Evolutionary conservation across 2,797 vertebrate species (phyloP), one percentile per base, ranked within the genome.

Genomic region (Tolypeutes matacus): DNA sequence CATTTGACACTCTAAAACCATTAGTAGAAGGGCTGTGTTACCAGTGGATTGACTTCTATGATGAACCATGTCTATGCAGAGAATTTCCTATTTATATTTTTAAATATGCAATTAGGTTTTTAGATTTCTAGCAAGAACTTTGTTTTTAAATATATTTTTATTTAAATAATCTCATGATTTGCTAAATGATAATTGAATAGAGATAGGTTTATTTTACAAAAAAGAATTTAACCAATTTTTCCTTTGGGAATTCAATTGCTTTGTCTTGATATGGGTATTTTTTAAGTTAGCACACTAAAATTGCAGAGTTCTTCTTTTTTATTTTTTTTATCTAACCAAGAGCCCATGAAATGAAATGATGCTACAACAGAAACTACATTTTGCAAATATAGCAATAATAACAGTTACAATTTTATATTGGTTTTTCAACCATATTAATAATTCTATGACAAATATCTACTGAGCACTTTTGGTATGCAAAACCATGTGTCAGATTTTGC

Each of bases 161-260:
- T 86, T 89, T 95, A 88, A 86, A 89, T 91, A 86, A 65, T 70
- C 34, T 56, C 51, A 67, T 13, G 10, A 82, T 69, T 94, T 94
- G 39, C 27, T 73, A 87, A 39, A 34, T 64, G 23, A 8, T 18
- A 81, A 9, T 78, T 75, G 27, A 84, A 73, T 39, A 88, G 42
- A 93, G 42, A 86, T 4, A 53, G 14, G 34, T 64, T 82, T 76
- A n/a, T 82, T 95, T 46, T 18, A 46, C 25, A 67, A 36, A 92
- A 92, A 86, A 49, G 1, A 67, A 78, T 92, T 60, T 76, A 86
- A 69, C 88, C 21, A 82, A 82, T 4, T 36, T 86, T 81, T 92
- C 17, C 11, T 60, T 36, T 78, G 17, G 5, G 27, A 83, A 56
- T 77, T 20, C 10, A 95, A 39, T 58, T 64, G 7, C 17, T 64